A percentile compares a stretch with the other conserved stretches of the same genome.
These are phyloP conservation scores for Aegotheles bennettii DNA, from an alignment of 2,113 vertebrate species.

Conservation along the genomic window DNA sequence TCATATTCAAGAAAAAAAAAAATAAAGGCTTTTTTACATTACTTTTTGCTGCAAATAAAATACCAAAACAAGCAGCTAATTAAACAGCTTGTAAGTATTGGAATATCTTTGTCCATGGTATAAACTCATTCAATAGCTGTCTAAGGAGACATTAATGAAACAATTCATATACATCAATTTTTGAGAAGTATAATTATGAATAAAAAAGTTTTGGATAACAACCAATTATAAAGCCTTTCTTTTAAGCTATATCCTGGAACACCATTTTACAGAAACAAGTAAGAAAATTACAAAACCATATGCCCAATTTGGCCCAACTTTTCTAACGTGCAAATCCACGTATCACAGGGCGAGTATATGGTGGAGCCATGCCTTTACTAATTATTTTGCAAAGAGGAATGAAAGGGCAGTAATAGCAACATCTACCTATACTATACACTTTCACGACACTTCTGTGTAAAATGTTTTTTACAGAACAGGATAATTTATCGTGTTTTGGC, in stretches of 20 bases:
- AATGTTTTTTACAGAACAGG: background rate
- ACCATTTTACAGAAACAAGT: background rate
- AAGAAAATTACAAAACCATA: background rate
- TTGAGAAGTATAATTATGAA: background rate
- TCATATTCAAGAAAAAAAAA: background rate
- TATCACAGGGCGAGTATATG: background rate
- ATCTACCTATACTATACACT: background rate
- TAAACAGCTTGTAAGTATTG: background rate
- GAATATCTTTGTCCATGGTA: background rate
- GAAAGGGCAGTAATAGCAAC: background rate
- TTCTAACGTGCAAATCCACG: background rate
- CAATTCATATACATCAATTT: background rate
- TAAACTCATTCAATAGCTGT: background rate
- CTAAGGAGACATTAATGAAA: background rate
- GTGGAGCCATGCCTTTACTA: background rate
- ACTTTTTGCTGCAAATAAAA: background rate
- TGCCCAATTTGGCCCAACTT: background rate
- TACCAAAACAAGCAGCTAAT: background rate
- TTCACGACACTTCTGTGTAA: background rate
- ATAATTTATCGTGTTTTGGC: background rate
- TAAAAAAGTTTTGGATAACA: background rate
- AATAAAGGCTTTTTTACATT: accelerated
- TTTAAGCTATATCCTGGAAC: background rate
- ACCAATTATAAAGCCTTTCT: background rate
- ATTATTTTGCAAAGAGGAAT: background rate